Conservation (phyloP, 2,797 vertebrate genomes). For the Ateles fusciceps region DNA sequence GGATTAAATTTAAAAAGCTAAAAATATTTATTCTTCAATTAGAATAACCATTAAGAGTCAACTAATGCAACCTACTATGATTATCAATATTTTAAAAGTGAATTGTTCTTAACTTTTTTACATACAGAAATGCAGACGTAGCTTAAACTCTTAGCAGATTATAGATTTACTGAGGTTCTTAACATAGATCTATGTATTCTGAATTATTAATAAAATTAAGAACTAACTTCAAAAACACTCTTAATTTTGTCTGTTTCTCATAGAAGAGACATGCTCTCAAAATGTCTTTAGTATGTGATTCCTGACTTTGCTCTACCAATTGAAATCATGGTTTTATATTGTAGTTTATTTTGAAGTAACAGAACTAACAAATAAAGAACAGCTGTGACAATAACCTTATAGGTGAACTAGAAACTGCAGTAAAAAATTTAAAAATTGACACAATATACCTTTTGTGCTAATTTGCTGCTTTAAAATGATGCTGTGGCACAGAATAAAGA, state of each 20-base stretch:
- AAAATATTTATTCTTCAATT: not conserved
- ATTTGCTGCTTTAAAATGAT: not conserved
- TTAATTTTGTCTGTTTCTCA: not conserved
- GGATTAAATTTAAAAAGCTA: not conserved
- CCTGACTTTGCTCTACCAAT: not conserved
- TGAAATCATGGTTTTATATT: slow-evolving; percentile 20
- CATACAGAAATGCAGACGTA: not conserved
- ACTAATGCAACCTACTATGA: not conserved
- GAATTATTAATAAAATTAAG: not conserved
- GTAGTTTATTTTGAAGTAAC: slow-evolving; percentile 31
- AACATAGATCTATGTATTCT: not conserved
- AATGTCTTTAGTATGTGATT: slow-evolving; percentile 24
- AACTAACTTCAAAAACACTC: not conserved
- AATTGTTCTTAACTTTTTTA: not conserved
- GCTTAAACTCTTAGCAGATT: not conserved
- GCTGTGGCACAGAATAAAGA: not conserved
- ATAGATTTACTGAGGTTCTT: not conserved
- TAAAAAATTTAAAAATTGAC: not conserved
- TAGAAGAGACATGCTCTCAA: not conserved
- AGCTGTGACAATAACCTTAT: not conserved
- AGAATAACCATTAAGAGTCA: not conserved
- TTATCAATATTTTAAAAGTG: not conserved
- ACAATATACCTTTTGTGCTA: not conserved
- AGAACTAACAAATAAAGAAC: slow-evolving; percentile 20
- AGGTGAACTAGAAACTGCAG: slow-evolving; percentile 18